Percentiles rank a stretch among this genome's conserved stretches.
Conservation (phyloP, 2,888 invertebrate species). For the Protodeltote pygarga region DNA sequence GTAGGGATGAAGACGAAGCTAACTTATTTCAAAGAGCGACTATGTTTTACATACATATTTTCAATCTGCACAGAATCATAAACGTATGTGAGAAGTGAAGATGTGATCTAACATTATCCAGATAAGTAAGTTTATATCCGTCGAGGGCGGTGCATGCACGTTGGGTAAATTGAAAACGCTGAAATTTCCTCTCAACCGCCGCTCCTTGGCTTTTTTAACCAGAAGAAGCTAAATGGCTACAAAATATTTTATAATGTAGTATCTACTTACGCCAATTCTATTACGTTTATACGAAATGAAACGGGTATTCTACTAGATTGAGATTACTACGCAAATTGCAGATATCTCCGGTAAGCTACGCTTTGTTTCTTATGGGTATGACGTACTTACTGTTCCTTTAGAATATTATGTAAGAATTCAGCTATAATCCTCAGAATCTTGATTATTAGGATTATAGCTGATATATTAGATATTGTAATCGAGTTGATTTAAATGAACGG, state of each 20-base stretch:
- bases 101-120: slow-evolving; percentile 50
- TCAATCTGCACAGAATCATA: slow-evolving; percentile 42
- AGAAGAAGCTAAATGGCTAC: slow-evolving; percentile 22
- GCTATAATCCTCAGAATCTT: not conserved
- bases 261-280: slow-evolving; percentile 26
- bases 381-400: slow-evolving; percentile 19
- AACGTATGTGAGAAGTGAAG: slow-evolving; percentile 45
- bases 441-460: not conserved
- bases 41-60: slow-evolving; percentile 27
- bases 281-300: slow-evolving; percentile 19
- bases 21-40: slow-evolving; percentile 23
- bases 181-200: slow-evolving; percentile 29
- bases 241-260: slow-evolving; percentile 33
- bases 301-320: slow-evolving; percentile 23
- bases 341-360: slow-evolving; percentile 21
- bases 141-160: slow-evolving; percentile 47
- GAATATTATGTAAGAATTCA: not conserved
- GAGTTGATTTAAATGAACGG: no score
- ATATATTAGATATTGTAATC: not conserved
- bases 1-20: slow-evolving; percentile 16
- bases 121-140: slow-evolving; percentile 55
- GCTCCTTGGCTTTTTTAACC: slow-evolving; percentile 9
- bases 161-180: slow-evolving; percentile 54
- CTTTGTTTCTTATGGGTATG: slow-evolving; percentile 32
- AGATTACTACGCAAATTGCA: slow-evolving; percentile 29